phyloP scores from a whole-genome alignment of 1,140 invertebrate genomes.

The Aleiodes sp. region DNA sequence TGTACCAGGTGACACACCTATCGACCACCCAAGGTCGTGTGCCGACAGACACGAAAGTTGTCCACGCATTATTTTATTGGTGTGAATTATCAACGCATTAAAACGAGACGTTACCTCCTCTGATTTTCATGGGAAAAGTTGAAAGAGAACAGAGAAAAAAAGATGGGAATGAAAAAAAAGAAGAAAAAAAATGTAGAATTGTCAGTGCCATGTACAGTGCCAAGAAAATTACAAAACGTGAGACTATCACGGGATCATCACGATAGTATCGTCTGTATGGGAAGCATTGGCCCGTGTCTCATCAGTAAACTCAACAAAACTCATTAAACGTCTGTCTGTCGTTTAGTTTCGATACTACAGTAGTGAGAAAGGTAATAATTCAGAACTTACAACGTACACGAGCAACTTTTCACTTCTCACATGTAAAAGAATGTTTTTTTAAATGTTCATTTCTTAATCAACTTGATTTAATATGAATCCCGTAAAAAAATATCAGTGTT shows the following conservation, averaged over 20 bases:
- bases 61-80: neutral
- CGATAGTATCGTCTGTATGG: constrained; percentile 5
- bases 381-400: neutral
- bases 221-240: constrained; percentile 16
- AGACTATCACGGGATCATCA: constrained; percentile 15
- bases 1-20: constrained; percentile 13
- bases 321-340: constrained; percentile 60
- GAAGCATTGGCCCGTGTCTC: constrained; percentile 7
- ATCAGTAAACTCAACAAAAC: constrained; percentile 47
- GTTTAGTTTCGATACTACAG: constrained; percentile 32
- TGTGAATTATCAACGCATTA: neutral
- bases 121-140: neutral
- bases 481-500: too few relatives aligned
- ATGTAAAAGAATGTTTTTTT: neutral
- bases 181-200: neutral
- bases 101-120: too few relatives aligned
- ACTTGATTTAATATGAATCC: too few relatives aligned
- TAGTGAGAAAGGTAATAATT: neutral
- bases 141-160: too few relatives aligned
- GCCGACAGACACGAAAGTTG: neutral
- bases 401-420: neutral
- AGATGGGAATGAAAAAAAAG: too few relatives aligned
- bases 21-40: neutral
- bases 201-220: constrained; percentile 9
- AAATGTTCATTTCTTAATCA: too few relatives aligned